phyloP scores from a whole-genome alignment of 2,113 vertebrate species.

The Thunnus thynnus region DNA sequence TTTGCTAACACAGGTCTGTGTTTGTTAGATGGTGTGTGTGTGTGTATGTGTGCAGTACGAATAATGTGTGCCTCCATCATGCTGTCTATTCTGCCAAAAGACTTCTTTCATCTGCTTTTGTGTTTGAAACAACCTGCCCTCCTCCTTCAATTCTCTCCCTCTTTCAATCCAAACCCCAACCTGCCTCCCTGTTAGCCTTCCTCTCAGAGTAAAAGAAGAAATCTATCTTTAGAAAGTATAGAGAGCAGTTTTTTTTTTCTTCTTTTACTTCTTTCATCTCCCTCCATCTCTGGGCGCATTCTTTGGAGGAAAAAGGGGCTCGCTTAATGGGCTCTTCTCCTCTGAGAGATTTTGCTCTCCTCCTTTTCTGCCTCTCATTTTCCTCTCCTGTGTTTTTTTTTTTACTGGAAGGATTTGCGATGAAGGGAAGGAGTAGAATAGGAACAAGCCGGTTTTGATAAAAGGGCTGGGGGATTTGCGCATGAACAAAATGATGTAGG shows the following conservation, averaged over 20 bases:
- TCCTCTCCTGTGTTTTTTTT: constrained; percentile 58
- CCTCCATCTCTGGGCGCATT: constrained; percentile 68
- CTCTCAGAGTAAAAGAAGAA: constrained; percentile 54
- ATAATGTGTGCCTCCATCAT: constrained; percentile 41
- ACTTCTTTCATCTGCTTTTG: constrained; percentile 79
- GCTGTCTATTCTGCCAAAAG: constrained; percentile 68
- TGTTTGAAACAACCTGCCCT: constrained; percentile 79
- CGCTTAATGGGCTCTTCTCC: constrained; percentile 76
- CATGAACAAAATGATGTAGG: constrained; percentile 59
- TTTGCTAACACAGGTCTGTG: constrained; percentile 11
- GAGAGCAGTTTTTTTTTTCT: constrained; percentile 33
- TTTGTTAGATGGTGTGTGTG: constrained; percentile 38
- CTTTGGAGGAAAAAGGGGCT: constrained; percentile 63
- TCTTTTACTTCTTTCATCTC: constrained; percentile 71
- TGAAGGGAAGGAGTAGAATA: constrained; percentile 55
- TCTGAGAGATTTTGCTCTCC: constrained; percentile 66
- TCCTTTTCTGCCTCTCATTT: constrained; percentile 71
- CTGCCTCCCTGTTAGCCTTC: constrained; percentile 67
- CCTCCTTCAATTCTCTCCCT: constrained; percentile 54
- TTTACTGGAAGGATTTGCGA: constrained; percentile 66
- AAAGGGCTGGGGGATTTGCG: constrained; percentile 49
- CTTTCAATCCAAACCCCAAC: constrained; percentile 56
- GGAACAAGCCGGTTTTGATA: constrained; percentile 65
- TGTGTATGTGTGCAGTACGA: background rate
- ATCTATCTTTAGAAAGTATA: constrained; percentile 79